Evolutionary conservation across 2,888 invertebrate genomes (phyloP), one percentile per base, ranked within the genome.

Genomic region (Drosophila anceps): DNA sequence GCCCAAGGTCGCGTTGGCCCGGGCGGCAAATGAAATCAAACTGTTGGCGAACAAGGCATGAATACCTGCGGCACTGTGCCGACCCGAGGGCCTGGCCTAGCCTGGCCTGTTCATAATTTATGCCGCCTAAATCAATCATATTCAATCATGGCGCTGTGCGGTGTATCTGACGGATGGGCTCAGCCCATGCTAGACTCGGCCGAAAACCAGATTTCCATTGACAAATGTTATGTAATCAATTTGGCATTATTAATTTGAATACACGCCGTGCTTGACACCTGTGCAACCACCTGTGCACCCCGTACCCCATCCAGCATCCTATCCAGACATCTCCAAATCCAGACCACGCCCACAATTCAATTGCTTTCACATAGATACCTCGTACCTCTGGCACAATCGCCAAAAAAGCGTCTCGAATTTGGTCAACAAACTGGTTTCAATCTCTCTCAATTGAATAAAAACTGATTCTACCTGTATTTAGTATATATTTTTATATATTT

Each of bases 231-330:
- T 86, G 69, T 74, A 86, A 86, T 86, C 79, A 86, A 86, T 86
- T 86, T 90, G 79, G 84, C 72, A 86, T 90, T 85, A 85, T 85
- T 90, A 90, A 90, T 88, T 88, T 86, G 78, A 85, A 90, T 84
- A 82, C 53, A 71, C 65, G 66, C 27, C 66, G 60, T 60, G 68
- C 41, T 53, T 77, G 78, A 72, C 81, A 89, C 88, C 88, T 84
- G 90, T 50, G 50, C 50, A 31, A 50, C 31, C 50, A 20, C 13
- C 31, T 27, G 12, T 12, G 29, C 53, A 18, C 8, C 31, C 18
- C 31, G 4, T 4, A 5, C 27, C 18, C 7, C 29, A 35, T 3
- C 7, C 37, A 6, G n/a, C 37, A 15, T n/a, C n/a, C 37, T 31
- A 31, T 18, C 31, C 31, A 18, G 8, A 3, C 31, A 50, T 1